Percentiles rank a stretch among this genome's conserved stretches.
Conservation (phyloP, 2,888 invertebrate species). For the Eupithecia vulgata region DNA sequence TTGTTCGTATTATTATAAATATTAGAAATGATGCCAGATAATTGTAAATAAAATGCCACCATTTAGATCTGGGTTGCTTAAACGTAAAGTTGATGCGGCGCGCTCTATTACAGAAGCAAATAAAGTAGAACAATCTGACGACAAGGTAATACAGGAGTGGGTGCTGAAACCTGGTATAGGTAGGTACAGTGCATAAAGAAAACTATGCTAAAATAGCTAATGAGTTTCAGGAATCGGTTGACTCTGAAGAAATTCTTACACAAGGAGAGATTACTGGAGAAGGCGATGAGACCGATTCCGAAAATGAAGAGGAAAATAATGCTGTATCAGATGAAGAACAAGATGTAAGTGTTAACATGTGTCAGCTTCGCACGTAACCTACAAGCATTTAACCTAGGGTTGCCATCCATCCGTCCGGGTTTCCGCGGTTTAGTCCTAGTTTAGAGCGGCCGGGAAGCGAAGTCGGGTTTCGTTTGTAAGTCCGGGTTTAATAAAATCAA, state of each 20-base stretch:
- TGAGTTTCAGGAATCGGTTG: conserved; percentile 32
- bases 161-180: neutral
- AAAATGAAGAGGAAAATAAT: conserved; percentile 74
- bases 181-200: neutral
- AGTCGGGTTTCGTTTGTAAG: too few relatives aligned
- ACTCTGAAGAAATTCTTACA: conserved; percentile 58
- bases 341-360: conserved; percentile 65
- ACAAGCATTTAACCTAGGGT: too few relatives aligned
- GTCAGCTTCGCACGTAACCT: neutral
- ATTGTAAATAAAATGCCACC: conserved; percentile 69
- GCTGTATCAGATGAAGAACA: conserved; percentile 70
- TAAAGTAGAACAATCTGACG: conserved; percentile 42
- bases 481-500: too few relatives aligned
- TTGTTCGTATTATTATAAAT: conserved; percentile 24
- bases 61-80: conserved; percentile 67
- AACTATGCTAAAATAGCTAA: neutral
- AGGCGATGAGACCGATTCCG: conserved; percentile 70
- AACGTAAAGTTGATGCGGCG: conserved; percentile 62
- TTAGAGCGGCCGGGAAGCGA: too few relatives aligned
- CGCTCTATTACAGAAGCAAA: conserved; percentile 40
- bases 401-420: too few relatives aligned
- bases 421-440: too few relatives aligned
- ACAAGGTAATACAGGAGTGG: conserved; percentile 50
- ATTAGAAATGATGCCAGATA: conserved; percentile 22
- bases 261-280: conserved; percentile 58